Evolutionary conservation across 2,888 invertebrate genomes (phyloP).

Genomic region (Xylophagus ater): DNA sequence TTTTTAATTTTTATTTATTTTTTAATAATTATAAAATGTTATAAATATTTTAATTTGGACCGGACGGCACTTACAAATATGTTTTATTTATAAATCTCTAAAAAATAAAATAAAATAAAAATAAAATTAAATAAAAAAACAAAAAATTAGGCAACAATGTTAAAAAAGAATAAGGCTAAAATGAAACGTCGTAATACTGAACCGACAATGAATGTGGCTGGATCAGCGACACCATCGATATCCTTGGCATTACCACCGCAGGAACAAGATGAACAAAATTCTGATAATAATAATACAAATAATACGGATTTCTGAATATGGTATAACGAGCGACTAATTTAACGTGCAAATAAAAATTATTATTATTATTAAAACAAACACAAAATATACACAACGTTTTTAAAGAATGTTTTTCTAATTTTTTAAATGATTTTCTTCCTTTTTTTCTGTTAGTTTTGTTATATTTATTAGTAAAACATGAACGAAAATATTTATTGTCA

Average conservation of each 20-base stretch:
- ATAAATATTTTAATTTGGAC: slow-evolving; percentile 21
- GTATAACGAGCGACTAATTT: slow-evolving; percentile 62
- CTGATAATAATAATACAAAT: slow-evolving; percentile 34
- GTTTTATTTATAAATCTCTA: no score
- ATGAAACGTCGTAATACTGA: slow-evolving; percentile 94
- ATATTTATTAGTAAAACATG: no score
- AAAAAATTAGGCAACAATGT: slow-evolving; percentile 99
- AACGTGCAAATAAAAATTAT: slow-evolving; percentile 35
- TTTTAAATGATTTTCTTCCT: no score
- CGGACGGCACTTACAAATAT: no score
- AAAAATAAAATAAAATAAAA: no score
- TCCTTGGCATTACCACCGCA: slow-evolving; percentile 39
- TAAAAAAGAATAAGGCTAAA: slow-evolving; percentile 95
- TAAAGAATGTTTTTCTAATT: no score
- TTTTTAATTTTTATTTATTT: background rate
- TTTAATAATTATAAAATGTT: background rate
- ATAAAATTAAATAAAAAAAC: no score
- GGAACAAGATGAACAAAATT: slow-evolving; percentile 24
- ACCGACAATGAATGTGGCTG: slow-evolving; percentile 55
- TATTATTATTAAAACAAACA: background rate
- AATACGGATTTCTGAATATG: slow-evolving; percentile 56
- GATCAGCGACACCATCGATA: slow-evolving; percentile 36
- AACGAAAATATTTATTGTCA: no score
- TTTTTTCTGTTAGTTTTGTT: no score
- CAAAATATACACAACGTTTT: no score